These are phyloP conservation scores for Drosophila mercatorum DNA, from an alignment of 2,888 invertebrate genomes.

Conservation along the genomic window DNA sequence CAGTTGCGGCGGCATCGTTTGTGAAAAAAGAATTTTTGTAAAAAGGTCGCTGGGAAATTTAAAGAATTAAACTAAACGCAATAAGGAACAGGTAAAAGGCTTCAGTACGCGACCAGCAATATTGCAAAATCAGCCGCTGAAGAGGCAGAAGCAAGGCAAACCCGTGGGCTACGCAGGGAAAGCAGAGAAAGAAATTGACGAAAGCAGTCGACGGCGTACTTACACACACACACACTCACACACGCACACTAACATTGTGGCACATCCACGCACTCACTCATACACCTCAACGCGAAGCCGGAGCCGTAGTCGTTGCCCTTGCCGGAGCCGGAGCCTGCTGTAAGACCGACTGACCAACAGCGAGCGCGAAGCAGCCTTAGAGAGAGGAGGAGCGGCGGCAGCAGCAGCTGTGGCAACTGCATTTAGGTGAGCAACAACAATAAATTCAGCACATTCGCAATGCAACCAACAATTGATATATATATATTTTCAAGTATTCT, in stretches of 20 bases:
- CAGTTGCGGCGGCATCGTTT: slow-evolving; percentile 50
- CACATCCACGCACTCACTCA: slow-evolving; percentile 15
- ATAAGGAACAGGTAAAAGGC: slow-evolving; percentile 50
- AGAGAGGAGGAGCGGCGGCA: slow-evolving; percentile 15
- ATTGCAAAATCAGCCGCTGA: slow-evolving; percentile 17
- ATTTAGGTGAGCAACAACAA: slow-evolving; percentile 68
- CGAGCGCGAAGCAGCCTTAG: background rate
- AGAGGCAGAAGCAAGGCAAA: background rate
- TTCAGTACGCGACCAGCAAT: background rate
- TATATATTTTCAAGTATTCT: slow-evolving; percentile 77
- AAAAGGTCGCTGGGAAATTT: slow-evolving; percentile 1
- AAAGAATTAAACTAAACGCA: slow-evolving; percentile 8
- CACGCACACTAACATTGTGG: slow-evolving; percentile 7
- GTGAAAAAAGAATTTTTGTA: slow-evolving; percentile 30
- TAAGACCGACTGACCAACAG: background rate
- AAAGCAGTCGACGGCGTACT: slow-evolving; percentile 33
- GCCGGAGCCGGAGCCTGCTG: slow-evolving; percentile 43
- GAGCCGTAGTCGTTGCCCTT: slow-evolving; percentile 38
- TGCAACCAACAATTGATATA: slow-evolving; percentile 66
- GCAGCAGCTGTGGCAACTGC: slow-evolving; percentile 27
- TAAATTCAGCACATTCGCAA: slow-evolving; percentile 54
- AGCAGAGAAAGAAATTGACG: slow-evolving; percentile 38
- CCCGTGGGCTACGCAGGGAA: slow-evolving; percentile 16
- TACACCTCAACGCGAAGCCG: slow-evolving; percentile 38
- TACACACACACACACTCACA: slow-evolving; percentile 10